Conservation (phyloP, 2,113 vertebrate species). For the Solenodon paradoxus region DNA sequence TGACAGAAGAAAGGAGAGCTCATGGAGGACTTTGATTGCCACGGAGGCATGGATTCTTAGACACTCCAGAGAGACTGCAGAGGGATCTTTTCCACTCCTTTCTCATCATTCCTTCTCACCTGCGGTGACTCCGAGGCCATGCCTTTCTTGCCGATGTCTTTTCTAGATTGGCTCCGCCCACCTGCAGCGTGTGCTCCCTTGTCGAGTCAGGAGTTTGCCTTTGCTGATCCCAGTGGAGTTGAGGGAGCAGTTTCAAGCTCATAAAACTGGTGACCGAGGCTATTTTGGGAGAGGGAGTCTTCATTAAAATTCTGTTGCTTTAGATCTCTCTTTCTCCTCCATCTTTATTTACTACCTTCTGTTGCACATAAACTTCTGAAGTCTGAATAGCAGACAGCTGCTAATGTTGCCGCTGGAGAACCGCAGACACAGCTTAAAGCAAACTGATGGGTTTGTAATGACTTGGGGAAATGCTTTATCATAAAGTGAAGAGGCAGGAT, state of each 20-base stretch:
- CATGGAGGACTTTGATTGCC: too few relatives aligned
- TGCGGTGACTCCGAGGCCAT: too few relatives aligned
- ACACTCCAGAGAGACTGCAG: not conserved
- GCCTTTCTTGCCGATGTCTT: not conserved
- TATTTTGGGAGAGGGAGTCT: slow-evolving; percentile 25
- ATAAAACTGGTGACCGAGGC: not conserved
- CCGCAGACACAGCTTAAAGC: not conserved
- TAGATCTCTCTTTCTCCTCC: slow-evolving; percentile 26
- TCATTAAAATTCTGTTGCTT: slow-evolving; percentile 34
- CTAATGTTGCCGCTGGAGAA: not conserved
- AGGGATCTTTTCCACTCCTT: not conserved
- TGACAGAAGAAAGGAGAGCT: not conserved
- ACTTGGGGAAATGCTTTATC: not conserved
- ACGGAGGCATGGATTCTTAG: not conserved
- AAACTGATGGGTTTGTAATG: not conserved
- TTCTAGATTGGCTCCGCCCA: too few relatives aligned
- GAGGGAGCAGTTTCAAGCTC: not conserved
- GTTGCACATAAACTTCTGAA: slow-evolving; percentile 43
- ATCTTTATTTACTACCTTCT: slow-evolving; percentile 55
- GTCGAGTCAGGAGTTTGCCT: not conserved
- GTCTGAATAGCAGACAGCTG: slow-evolving; percentile 48
- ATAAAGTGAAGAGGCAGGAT: not conserved
- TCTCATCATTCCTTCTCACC: not conserved
- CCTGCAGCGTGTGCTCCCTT: not conserved
- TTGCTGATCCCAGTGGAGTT: not conserved